Percentiles rank a stretch among this genome's conserved stretches.
Evolutionary conservation across 2,888 invertebrate species (phyloP).

Genomic region (Callimorpha dominula): DNA sequence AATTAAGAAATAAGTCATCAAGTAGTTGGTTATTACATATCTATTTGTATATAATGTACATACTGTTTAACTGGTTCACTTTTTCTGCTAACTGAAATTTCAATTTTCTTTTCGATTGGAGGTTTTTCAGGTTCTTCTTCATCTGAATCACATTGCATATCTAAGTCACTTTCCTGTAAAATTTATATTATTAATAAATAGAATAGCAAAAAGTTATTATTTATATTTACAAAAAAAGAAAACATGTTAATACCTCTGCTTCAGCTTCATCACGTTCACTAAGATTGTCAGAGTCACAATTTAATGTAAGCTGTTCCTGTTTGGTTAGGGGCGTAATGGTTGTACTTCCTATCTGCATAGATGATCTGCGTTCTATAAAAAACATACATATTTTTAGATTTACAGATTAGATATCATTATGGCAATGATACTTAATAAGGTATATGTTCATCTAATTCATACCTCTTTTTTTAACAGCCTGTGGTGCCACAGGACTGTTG

Average conservation of each 20-base stretch:
- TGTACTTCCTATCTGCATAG: constrained; percentile 90
- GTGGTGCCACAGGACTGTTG: constrained; percentile 86
- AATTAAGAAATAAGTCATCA: background rate
- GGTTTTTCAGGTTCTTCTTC: constrained; percentile 77
- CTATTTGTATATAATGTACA: constrained; percentile 60
- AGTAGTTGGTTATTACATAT: background rate
- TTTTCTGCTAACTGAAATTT: constrained; percentile 63
- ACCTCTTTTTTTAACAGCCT: constrained; percentile 87
- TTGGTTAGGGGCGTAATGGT: constrained; percentile 86
- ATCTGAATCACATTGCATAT: constrained; percentile 84
- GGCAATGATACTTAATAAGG: background rate
- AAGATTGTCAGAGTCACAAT: constrained; percentile 90
- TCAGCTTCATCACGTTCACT: constrained; percentile 93
- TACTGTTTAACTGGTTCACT: constrained; percentile 89
- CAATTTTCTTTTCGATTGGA: constrained; percentile 72
- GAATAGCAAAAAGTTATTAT: constrained; percentile 23
- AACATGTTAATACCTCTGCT: constrained; percentile 86
- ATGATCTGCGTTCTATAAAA: constrained; percentile 79
- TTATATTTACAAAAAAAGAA: background rate
- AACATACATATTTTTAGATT: background rate
- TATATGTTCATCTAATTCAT: constrained; percentile 17
- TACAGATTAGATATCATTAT: background rate
- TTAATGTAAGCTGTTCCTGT: constrained; percentile 86
- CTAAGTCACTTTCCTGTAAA: constrained; percentile 83
- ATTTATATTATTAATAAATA: constrained; percentile 10